Evolutionary conservation across 2,888 invertebrate species (phyloP).

Genomic region (Branchipolynoe longqiensis): DNA sequence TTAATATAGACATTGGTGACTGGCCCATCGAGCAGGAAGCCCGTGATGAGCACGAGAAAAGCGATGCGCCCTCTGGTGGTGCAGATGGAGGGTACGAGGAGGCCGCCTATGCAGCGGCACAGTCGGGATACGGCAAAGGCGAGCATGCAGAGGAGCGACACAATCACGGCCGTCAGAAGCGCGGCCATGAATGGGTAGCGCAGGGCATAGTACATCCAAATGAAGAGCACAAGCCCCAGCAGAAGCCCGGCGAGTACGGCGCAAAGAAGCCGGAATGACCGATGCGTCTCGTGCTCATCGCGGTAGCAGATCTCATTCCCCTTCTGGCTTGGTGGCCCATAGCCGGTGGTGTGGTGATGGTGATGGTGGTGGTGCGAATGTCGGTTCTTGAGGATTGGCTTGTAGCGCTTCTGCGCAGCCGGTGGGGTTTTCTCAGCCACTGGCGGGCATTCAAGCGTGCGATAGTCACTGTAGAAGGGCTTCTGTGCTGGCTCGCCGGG

Average conservation of each 20-base stretch:
- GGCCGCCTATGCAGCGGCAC: constrained; percentile 66
- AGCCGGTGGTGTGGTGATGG: constrained; percentile 18
- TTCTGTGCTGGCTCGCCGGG: neutral
- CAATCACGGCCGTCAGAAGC: constrained; percentile 37
- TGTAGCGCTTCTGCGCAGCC: constrained; percentile 53
- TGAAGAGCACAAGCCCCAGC: constrained; percentile 65
- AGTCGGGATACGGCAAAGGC: constrained; percentile 65
- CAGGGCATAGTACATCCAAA: constrained; percentile 67
- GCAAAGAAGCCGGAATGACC: constrained; percentile 60
- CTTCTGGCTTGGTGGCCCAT: constrained; percentile 56
- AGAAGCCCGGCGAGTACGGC: constrained; percentile 65
- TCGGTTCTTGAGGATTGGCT: constrained; percentile 64
- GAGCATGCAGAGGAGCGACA: constrained; percentile 61
- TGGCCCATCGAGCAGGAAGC: constrained; percentile 68
- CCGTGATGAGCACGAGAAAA: constrained; percentile 66
- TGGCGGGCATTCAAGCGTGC: constrained; percentile 63
- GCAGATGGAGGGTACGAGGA: constrained; percentile 67
- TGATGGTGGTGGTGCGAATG: constrained; percentile 42
- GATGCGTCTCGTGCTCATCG: constrained; percentile 47
- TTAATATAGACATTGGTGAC: constrained; percentile 68
- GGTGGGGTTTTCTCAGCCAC: neutral
- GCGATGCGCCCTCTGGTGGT: constrained; percentile 68
- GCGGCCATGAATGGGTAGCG: constrained; percentile 65
- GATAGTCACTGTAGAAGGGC: constrained; percentile 64
- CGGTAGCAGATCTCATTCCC: constrained; percentile 61